Evolutionary conservation across 2,888 invertebrate genomes (phyloP).

Genomic region (Coleophora flavipennella): DNA sequence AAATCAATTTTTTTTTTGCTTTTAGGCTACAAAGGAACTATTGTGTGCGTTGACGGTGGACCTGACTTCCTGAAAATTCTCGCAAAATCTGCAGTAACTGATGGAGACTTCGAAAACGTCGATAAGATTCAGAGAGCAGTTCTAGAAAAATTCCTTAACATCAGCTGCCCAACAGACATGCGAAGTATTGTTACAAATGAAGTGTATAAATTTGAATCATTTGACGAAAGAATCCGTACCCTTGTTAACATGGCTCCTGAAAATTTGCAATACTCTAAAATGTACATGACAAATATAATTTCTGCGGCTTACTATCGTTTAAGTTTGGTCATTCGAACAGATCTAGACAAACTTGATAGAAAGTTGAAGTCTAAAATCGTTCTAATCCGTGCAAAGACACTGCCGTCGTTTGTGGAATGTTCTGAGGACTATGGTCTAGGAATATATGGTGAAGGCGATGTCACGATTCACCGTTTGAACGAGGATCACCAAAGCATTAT

Average conservation of each 20-base stretch:
- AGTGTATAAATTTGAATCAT: not conserved
- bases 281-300: too few relatives aligned
- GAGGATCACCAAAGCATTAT: too few relatives aligned
- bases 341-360: too few relatives aligned
- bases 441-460: too few relatives aligned
- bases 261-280: not conserved
- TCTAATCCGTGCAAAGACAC: too few relatives aligned
- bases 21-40: not conserved
- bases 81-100: too few relatives aligned
- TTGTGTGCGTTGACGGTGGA: slow-evolving; percentile 2
- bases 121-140: not conserved
- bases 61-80: not conserved
- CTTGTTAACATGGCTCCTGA: not conserved
- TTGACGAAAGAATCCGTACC: slow-evolving; percentile 2
- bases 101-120: not conserved
- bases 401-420: too few relatives aligned
- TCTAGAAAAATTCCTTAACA: not conserved
- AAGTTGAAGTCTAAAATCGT: too few relatives aligned
- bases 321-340: too few relatives aligned
- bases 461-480: too few relatives aligned
- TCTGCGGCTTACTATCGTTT: not conserved
- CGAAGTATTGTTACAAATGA: not conserved
- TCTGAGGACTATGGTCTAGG: too few relatives aligned
- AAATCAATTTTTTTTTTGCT: not conserved
- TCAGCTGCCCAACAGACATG: not conserved